Evolutionary conservation across 2,888 invertebrate genomes (phyloP), one percentile per base, ranked within the genome.

Genomic region (Scotopteryx bipunctaria): DNA sequence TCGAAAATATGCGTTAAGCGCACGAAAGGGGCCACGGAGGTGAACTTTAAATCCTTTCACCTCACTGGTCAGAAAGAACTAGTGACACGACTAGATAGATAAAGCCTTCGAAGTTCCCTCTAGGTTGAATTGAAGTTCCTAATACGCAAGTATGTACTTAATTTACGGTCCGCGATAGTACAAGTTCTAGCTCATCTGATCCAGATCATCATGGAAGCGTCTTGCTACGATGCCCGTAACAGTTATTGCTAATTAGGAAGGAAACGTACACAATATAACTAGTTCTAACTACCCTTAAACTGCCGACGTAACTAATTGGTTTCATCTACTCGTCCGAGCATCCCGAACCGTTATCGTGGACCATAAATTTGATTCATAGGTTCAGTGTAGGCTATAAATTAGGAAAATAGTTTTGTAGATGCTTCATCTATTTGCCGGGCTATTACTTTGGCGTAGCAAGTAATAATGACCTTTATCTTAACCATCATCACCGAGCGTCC

Each of bases 331-430:
- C 58, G 57, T 51, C 59, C 55, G 44, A 50, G 63, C 58, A 50
- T 62, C 60, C 63, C 64, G 54, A 67, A 64, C 67, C 56, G 66
- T 66, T 73, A 71, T 75, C 67, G 66, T 57, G 60, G 58, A 36
- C 57, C 65, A 69, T 75, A 66, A 75, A 70, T 64, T 62, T 71
- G 69, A 75, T 75, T 69, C 67, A 73, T 69, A 62, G 64, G 65
- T 66, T 61, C 63, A 64, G 56, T 68, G 61, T 67, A 58, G 43
- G 55, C 61, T 56, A 66, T 64, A 65, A 73, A 69, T 70, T 69
- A 48, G 57, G 58, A 61, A 64, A 68, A 66, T 62, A 61, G 61
- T 62, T 59, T 41, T 57, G 55, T 57, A 56, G 58, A 57, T 60
- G 61, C 53, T 49, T 53, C 44, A 48, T 54, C 40, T 47, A 53